phyloP scores from a whole-genome alignment of 1,140 invertebrate species.

The Scylla paramamosain region DNA sequence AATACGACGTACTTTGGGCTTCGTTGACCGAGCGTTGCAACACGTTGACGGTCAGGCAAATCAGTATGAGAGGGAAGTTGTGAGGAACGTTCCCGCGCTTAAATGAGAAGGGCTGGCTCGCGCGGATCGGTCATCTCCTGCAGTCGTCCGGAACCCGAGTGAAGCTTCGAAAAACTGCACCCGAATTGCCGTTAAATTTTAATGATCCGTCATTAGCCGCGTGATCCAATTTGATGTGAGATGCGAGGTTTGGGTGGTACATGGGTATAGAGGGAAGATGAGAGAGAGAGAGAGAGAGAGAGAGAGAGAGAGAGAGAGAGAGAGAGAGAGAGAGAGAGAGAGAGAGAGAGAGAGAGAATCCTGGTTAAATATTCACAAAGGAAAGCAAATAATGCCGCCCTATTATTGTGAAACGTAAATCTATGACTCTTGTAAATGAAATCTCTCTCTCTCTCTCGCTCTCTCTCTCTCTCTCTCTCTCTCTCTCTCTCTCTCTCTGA shows the following conservation, averaged over 20 bases:
- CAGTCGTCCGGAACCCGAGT: neutral
- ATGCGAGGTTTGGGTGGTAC: neutral
- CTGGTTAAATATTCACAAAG: neutral
- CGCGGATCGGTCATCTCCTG: neutral
- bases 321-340: neutral
- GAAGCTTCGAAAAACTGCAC: neutral
- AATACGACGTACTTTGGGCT: slow-evolving; percentile 2
- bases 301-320: slow-evolving; percentile 4
- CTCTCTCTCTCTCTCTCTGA: neutral
- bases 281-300: neutral
- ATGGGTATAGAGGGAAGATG: neutral
- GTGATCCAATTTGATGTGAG: slow-evolving; percentile 22
- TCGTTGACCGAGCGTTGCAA: neutral
- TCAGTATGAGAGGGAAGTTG: slow-evolving; percentile 3
- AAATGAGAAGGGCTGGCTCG: neutral
- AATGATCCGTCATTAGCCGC: neutral
- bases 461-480: slow-evolving; percentile 12
- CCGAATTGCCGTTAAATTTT: slow-evolving; percentile 1
- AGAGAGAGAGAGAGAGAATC: slow-evolving; percentile 7
- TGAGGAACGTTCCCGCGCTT: neutral
- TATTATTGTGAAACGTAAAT: neutral
- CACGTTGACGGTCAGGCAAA: neutral
- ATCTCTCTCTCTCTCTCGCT: neutral
- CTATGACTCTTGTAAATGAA: neutral
- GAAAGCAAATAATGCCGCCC: no score